Percentiles rank a stretch among this genome's conserved stretches.
Evolutionary conservation across 2,113 vertebrate genomes (phyloP).

Genomic region (Otolemur garnettii): DNA sequence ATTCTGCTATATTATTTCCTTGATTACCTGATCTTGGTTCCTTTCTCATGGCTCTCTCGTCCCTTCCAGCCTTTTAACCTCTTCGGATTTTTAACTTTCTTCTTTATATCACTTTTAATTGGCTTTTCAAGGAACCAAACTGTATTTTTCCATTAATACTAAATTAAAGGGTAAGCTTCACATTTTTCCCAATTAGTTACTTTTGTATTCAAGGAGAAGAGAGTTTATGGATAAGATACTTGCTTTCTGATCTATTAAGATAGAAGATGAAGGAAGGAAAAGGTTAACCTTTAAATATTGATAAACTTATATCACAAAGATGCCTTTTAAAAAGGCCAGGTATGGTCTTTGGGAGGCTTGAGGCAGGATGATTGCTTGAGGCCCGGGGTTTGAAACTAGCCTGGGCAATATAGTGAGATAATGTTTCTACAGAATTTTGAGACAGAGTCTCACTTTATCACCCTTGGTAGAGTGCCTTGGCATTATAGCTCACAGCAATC

Average conservation of each 20-base stretch:
- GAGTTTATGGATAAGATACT: background rate
- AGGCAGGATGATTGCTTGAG: too few relatives aligned
- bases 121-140: constrained; percentile 10
- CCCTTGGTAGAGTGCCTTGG: too few relatives aligned
- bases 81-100: background rate
- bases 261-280: constrained; percentile 22
- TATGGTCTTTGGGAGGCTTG: too few relatives aligned
- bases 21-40: background rate
- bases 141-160: constrained; percentile 28
- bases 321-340: background rate
- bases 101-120: constrained; percentile 26
- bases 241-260: constrained; percentile 3
- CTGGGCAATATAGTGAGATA: too few relatives aligned
- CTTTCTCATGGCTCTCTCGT: background rate
- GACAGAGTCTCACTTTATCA: too few relatives aligned
- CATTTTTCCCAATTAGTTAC: constrained; percentile 6
- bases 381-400: too few relatives aligned
- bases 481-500: too few relatives aligned
- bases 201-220: background rate
- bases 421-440: too few relatives aligned
- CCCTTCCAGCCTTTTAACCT: background rate
- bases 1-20: background rate
- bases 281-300: constrained; percentile 4
- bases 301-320: background rate
- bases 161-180: constrained; percentile 3